Base-by-base conservation (phyloP, 2,888 invertebrate genomes). In the Erynnis tages region DNA sequence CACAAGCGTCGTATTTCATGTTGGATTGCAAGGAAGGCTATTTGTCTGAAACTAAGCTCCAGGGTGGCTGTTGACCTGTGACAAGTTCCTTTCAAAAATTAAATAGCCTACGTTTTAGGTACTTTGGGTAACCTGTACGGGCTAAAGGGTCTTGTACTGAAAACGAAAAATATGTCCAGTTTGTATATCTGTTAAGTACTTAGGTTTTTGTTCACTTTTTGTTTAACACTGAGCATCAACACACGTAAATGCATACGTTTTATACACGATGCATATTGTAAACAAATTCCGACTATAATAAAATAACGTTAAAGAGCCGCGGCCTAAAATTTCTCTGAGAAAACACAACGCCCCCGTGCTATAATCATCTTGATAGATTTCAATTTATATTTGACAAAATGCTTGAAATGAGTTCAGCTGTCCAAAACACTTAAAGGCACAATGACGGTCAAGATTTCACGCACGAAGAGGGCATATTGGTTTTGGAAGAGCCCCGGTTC, bases 381-480 rank as follows among this genome's bases (percentile, higher is more conserved):
- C 30, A 30, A 43, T 19, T 43, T 30, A 43, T 13, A 7, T 21
- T 19, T 11, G 14, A 30, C 44, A 44, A 34, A 44, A 23, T 29
- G 32, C 30, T 43, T 44, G 23, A 44, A 44, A 44, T 44, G 32
- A 44, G 32, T 8, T 32, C 32, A 13, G 11, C 8, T n/a, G 27
- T 44, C n/a, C 14, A 44, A 32, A 44, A 32, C 11, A 14, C 14
- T 13, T 43, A 5, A 43, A 30, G 13, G 30, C 5, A 44, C 21
- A 34, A 17, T 34, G 23, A 32, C 32, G 34, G 45, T 59, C 62
- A 41, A 56, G 58, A 62, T 66, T 64, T 62, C 57, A 67, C 62
- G 67, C 66, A 69, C 67, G 67, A 62, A 61, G 61, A 57, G 54
- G 59, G 56, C 62, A 62, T 69, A 66, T 65, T 65, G 63, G 63